Base-by-base conservation (phyloP, 2,888 invertebrate species). In the Cantharis flavilabris region DNA sequence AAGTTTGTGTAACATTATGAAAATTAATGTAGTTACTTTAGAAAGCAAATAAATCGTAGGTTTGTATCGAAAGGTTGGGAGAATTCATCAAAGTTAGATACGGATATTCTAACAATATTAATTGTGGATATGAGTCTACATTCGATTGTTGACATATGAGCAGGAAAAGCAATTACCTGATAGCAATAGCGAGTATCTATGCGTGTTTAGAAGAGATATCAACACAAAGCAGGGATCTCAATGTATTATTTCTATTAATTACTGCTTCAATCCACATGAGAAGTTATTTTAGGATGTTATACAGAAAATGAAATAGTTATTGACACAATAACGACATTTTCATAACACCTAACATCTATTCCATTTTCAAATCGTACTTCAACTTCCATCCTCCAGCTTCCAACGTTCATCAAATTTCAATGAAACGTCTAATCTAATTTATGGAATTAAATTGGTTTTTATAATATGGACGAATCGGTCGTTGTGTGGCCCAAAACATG, bases 81-180 rank as follows among this genome's bases (percentile, higher is more conserved):
- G 75, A 75, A 26, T 28, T 30, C 14, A 18, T 73, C 71, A 76
- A 78, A 78, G 79, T 77, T 79, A 79, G 77, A 77, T 78, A 77
- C 79, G 72, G 77, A 76, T 76, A 79, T 79, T 81, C 81, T 81
- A 81, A 81, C 80, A 81, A 81, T 81, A 81, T 81, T 81, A 81
- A 81, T 81, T 81, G 81, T 80, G 80, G 79, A 81, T 81, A 80
- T 80, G 79, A 79, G 79, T 81, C 79, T 79, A 79, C 79, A 81
- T 81, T 80, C 81, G 81, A 81, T 81, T 81, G 81, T 81, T 81
- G 81, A 81, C 81, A 81, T 81, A 79, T 80, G 80, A 79, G 80
- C 79, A 78, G 80, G 77, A 79, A 80, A 81, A 75, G 81, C 81
- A 81, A 81, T 81, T 81, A 81, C 81, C 80, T 81, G 81, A 81